Base-by-base conservation (phyloP, 2,797 vertebrate genomes). In the Rhyacichthys aspro region DNA sequence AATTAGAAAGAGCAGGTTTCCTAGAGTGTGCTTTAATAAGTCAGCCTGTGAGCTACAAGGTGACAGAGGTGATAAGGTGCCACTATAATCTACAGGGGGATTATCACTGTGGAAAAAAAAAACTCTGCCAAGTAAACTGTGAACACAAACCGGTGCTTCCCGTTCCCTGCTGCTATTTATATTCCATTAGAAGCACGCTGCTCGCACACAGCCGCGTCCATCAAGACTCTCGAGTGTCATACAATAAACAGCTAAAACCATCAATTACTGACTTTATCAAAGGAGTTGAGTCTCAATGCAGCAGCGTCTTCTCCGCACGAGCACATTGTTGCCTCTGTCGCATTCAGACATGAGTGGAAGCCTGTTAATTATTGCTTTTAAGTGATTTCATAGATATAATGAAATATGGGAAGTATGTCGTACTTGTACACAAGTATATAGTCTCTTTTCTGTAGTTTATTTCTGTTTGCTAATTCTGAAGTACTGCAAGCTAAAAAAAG, bases 91-190 rank as follows among this genome's bases (percentile, higher is more conserved):
- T 63, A 16, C 60, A 62, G 37, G 43, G n/a, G 48, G 59, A 76
- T 74, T 64, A 73, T 49, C 47, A 18, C 53, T 46, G 49, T 55
- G 39, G 70, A 46, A 75, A 71, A 67, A 33, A 49, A 75, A 68
- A 71, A n/a, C n/a, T 34, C 63, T 45, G 39, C 41, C 55, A 74
- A 79, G 72, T 77, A 0, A 66, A 74, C 75, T 55, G 42, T 50
- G 46, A 67, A 82, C 39, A 82, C 46, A 63, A 17, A 68, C 55
- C 18, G 57, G 36, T 55, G 47, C 32, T 34, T 63, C 58, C 74
- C 17, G 33, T 63, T 71, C 62, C n/a, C 12, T 28, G 11, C 1
- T 45, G 32, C 9, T 55, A 48, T 48, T 62, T 46, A 58, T 48
- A 70, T 83, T 68, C 58, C 41, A 75, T 74, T 58, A 66, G 28